These are phyloP conservation scores for Mirza zaza DNA, from an alignment of 2,113 vertebrate genomes.

Conservation along the genomic window DNA sequence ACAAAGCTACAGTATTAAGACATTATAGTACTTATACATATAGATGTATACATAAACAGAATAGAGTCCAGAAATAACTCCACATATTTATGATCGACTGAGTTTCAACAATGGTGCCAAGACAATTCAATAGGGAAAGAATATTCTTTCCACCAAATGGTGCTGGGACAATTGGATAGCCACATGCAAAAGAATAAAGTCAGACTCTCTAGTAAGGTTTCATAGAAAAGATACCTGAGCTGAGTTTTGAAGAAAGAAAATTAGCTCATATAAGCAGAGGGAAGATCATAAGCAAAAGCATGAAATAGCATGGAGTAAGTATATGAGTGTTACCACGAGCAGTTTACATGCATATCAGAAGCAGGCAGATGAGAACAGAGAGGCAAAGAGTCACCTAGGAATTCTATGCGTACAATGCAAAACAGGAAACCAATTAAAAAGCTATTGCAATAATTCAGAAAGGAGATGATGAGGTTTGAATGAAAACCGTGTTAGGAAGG, in stretches of 20 bases:
- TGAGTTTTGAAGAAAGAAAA: constrained; percentile 38
- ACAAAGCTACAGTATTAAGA: constrained; percentile 34
- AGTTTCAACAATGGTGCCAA: not conserved
- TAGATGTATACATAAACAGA: not conserved
- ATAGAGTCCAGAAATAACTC: not conserved
- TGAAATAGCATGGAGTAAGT: not conserved
- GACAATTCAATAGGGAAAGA: not conserved
- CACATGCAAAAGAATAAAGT: constrained; percentile 24
- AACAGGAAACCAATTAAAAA: constrained; percentile 21
- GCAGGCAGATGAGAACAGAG: not conserved
- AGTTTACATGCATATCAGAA: not conserved
- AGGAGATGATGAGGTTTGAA: constrained; percentile 9
- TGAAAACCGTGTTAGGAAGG: constrained; percentile 36
- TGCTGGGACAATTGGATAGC: not conserved
- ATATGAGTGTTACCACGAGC: not conserved
- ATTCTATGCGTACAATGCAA: not conserved
- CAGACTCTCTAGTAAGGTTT: not conserved
- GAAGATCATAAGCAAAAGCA: constrained; percentile 24
- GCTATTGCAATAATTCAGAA: not conserved
- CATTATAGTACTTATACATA: not conserved
- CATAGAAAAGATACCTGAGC: not conserved
- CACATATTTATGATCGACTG: not conserved
- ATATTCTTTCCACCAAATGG: not conserved
- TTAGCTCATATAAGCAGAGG: not conserved
- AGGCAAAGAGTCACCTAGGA: not conserved